Evolutionary conservation across 2,888 invertebrate species (phyloP).

Genomic region (Exephanes ischioxanthus): DNA sequence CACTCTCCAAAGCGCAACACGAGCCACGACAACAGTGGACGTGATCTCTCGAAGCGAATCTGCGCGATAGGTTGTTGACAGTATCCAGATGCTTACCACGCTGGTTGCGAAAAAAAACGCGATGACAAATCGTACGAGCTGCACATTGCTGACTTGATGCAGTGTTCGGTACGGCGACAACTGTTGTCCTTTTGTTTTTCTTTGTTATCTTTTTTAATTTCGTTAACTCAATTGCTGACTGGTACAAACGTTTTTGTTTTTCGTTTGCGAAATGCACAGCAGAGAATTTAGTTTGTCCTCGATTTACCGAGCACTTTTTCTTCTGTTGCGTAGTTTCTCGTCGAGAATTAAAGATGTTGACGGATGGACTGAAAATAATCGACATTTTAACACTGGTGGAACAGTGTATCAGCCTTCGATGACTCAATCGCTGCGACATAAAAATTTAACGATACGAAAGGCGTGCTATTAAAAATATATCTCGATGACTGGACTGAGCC

Average conservation of each 20-base stretch:
- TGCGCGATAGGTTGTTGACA: conserved; percentile 70
- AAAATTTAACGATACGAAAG: background rate
- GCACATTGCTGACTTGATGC: conserved; percentile 55
- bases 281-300: conserved; percentile 4
- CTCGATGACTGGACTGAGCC: background rate
- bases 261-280: background rate
- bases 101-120: conserved; percentile 64
- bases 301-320: background rate
- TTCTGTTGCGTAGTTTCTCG: background rate
- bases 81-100: conserved; percentile 69
- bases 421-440: background rate
- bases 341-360: background rate
- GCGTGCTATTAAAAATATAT: background rate
- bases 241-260: background rate
- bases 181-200: conserved; percentile 22
- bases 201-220: background rate
- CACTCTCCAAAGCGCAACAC: conserved; percentile 38
- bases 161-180: conserved; percentile 38
- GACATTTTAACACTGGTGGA: background rate
- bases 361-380: background rate
- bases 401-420: background rate
- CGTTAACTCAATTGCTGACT: background rate
- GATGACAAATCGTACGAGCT: conserved; percentile 48
- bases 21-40: conserved; percentile 56
- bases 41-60: conserved; percentile 62